phyloP scores from a whole-genome alignment of 2,797 vertebrate genomes.

The Macrochelys suwanniensis region DNA sequence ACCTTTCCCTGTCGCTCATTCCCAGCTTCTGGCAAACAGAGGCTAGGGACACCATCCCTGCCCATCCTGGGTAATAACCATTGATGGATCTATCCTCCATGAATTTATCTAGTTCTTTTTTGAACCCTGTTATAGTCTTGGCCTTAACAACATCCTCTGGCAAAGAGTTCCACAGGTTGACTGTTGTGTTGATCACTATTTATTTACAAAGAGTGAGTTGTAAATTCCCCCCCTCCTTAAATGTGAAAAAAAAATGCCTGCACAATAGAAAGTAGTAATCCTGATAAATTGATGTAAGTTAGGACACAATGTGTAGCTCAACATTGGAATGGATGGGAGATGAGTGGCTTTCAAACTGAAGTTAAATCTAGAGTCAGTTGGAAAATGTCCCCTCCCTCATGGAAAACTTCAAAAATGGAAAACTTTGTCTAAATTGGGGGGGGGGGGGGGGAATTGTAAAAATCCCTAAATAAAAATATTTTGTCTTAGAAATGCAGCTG shows the following conservation, averaged over 20 bases:
- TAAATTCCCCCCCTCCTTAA: background rate
- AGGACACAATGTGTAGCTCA: background rate
- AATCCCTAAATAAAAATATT: constrained; percentile 22
- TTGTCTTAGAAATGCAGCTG: background rate
- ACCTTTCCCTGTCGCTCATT: too few species aligned
- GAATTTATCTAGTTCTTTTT: too few species aligned
- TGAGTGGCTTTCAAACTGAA: constrained; percentile 1
- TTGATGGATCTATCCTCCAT: too few species aligned
- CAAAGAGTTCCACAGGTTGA: too few species aligned
- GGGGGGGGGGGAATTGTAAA: too few species aligned
- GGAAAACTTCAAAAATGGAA: background rate
- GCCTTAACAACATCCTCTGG: too few species aligned
- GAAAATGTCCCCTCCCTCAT: background rate
- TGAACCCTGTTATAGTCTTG: too few species aligned
- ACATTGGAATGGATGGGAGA: background rate
- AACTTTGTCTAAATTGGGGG: background rate
- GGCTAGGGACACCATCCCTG: too few species aligned
- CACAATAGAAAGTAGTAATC: background rate
- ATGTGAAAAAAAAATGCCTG: constrained; percentile 26
- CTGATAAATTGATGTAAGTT: background rate
- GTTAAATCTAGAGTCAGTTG: background rate
- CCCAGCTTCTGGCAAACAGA: too few species aligned
- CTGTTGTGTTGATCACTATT: background rate
- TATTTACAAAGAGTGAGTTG: background rate
- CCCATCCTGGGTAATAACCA: too few species aligned